phyloP scores from a whole-genome alignment of 64 coral and sea anemone species.

The Pocillopora verrucosa region DNA sequence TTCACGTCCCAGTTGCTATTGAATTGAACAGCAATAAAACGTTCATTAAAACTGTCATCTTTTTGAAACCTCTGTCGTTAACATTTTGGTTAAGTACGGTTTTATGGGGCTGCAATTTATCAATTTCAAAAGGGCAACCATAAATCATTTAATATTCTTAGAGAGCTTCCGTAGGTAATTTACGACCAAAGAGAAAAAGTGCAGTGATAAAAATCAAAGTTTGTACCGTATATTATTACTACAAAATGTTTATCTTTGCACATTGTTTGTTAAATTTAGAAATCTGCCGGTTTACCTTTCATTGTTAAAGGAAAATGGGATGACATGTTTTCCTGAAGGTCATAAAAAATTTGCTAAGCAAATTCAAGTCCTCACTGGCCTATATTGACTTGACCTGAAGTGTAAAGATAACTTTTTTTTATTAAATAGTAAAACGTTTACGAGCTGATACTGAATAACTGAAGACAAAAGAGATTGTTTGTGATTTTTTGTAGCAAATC shows the following conservation, averaged over 20 bases:
- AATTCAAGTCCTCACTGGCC: background rate
- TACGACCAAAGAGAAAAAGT: conserved; percentile 14
- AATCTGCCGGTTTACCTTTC: background rate
- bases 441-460: background rate
- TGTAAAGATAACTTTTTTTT: background rate
- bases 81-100: conserved; percentile 12
- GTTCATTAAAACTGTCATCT: conserved; percentile 33
- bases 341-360: background rate
- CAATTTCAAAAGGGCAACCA: background rate
- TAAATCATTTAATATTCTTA: background rate
- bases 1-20: conserved; percentile 16
- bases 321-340: background rate
- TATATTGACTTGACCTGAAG: background rate
- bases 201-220: background rate
- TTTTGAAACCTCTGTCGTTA: conserved; percentile 28
- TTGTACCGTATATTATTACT: background rate
- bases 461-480: background rate
- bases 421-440: background rate
- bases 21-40: conserved; percentile 44
- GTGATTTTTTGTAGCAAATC: conserved; percentile 3
- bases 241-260: background rate
- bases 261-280: background rate
- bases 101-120: conserved; percentile 28
- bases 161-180: background rate
- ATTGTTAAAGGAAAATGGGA: background rate